Percentiles rank a stretch among this genome's conserved stretches.
Evolutionary conservation across 2,797 vertebrate genomes (phyloP).

Genomic region (Trichosurus vulpecula): DNA sequence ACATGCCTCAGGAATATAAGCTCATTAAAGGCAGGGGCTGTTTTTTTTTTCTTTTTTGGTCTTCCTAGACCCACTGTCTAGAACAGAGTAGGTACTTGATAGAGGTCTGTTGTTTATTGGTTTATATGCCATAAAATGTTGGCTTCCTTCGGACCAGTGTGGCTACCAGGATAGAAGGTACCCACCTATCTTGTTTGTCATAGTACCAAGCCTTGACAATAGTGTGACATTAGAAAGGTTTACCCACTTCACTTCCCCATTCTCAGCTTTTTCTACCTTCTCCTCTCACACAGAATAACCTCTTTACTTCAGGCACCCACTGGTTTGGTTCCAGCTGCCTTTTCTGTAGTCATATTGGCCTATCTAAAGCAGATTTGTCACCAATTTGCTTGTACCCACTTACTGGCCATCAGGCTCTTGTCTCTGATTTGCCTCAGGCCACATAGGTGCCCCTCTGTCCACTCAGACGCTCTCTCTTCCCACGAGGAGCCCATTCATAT

Average conservation of each 20-base stretch:
- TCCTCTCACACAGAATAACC: not conserved
- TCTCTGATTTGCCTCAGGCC: no score
- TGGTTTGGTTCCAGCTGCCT: not conserved
- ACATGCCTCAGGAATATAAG: not conserved
- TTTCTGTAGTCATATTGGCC: not conserved
- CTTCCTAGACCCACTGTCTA: not conserved
- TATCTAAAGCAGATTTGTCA: not conserved
- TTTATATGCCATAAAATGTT: slow-evolving; percentile 12
- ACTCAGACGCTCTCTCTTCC: not conserved
- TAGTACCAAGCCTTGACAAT: not conserved
- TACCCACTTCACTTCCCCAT: not conserved
- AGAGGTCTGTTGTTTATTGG: not conserved
- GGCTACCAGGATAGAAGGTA: slow-evolving; percentile 37
- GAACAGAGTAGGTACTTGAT: not conserved
- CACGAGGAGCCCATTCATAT: not conserved
- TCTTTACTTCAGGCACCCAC: not conserved
- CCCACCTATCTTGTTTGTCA: slow-evolving; percentile 10
- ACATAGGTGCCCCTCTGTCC: not conserved
- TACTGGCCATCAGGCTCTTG: no score
- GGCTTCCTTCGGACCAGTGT: slow-evolving; percentile 13
- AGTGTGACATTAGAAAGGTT: slow-evolving; percentile 6
- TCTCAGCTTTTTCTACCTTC: not conserved
- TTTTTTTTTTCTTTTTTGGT: not conserved
- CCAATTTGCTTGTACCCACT: not conserved
- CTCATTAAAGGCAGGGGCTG: not conserved